These are phyloP conservation scores for Apeltes quadracus DNA, from an alignment of 2,113 vertebrate genomes.

Conservation along the genomic window DNA sequence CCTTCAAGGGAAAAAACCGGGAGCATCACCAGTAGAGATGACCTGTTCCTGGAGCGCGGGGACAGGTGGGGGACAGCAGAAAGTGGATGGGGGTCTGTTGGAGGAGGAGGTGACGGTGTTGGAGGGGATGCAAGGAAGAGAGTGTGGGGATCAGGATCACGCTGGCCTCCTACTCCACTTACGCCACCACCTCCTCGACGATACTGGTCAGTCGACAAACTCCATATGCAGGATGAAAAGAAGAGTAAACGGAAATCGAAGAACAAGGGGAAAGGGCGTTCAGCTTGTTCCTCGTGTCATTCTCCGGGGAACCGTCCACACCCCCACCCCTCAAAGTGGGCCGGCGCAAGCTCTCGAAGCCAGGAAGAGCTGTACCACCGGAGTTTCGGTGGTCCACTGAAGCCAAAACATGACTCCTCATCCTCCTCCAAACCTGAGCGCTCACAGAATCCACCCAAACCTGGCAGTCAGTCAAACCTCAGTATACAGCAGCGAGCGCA, in stretches of 20 bases:
- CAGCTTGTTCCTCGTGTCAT: slow-evolving; percentile 75
- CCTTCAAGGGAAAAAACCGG: slow-evolving; percentile 85
- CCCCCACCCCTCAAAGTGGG: slow-evolving; percentile 71
- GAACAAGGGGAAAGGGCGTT: slow-evolving; percentile 77
- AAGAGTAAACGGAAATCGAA: slow-evolving; percentile 78
- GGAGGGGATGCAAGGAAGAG: slow-evolving; percentile 40
- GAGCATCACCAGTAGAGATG: slow-evolving; percentile 82
- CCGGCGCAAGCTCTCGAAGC: slow-evolving; percentile 77
- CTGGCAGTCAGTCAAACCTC: slow-evolving; percentile 89
- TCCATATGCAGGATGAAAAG: slow-evolving; percentile 87
- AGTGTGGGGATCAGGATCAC: slow-evolving; percentile 69
- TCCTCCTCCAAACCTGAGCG: slow-evolving; percentile 78
- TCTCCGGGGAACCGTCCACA: slow-evolving; percentile 71
- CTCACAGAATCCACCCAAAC: slow-evolving; percentile 81
- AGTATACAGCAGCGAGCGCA: slow-evolving; percentile 80
- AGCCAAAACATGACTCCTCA: slow-evolving; percentile 76
- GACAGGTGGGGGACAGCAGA: slow-evolving; percentile 73
- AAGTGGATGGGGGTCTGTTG: slow-evolving; percentile 71
- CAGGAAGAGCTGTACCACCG: slow-evolving; percentile 85
- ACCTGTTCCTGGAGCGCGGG: slow-evolving; percentile 75
- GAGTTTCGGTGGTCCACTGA: slow-evolving; percentile 76
- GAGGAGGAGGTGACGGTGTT: slow-evolving; percentile 61
- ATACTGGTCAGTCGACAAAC: slow-evolving; percentile 93
- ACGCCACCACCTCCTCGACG: slow-evolving; percentile 83
- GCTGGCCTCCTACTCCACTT: slow-evolving; percentile 78